Conservation (phyloP, 2,113 vertebrate species). For the Bujurquina vittata region DNA sequence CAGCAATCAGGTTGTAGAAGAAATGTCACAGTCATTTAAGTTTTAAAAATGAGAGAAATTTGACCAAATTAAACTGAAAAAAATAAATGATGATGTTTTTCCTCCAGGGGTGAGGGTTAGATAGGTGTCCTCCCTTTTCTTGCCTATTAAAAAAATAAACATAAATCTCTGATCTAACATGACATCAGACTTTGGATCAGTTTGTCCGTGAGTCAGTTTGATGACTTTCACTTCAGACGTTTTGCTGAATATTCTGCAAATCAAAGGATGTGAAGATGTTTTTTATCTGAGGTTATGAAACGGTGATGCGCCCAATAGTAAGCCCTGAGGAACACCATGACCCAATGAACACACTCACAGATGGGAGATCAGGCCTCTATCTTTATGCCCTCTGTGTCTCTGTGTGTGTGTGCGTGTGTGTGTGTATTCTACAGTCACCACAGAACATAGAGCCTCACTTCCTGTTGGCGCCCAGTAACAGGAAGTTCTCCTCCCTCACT, state of each 20-base stretch:
- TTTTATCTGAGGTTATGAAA: no score
- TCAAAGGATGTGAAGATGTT: no score
- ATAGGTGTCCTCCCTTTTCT: no score
- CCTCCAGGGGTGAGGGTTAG: no score
- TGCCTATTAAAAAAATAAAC: no score
- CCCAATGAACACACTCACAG: not conserved
- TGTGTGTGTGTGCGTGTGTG: not conserved
- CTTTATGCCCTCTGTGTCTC: not conserved
- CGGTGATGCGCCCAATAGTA: not conserved
- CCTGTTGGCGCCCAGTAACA: slow-evolving; percentile 31
- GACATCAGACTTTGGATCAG: not conserved
- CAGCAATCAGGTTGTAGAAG: no score
- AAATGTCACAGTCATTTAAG: no score
- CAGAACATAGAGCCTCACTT: slow-evolving; percentile 27
- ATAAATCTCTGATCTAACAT: not conserved
- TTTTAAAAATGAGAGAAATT: no score
- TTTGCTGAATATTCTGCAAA: not conserved
- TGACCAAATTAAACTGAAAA: no score
- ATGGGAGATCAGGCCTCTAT: not conserved
- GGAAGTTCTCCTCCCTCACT: slow-evolving; percentile 47
- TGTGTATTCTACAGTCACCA: slow-evolving; percentile 20
- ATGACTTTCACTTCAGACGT: not conserved
- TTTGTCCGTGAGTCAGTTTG: not conserved
- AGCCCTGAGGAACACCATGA: not conserved
- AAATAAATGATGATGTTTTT: no score